These are phyloP conservation scores for Coregonus ussuriensis DNA, from an alignment of 2,797 vertebrate species.

Conservation along the genomic window DNA sequence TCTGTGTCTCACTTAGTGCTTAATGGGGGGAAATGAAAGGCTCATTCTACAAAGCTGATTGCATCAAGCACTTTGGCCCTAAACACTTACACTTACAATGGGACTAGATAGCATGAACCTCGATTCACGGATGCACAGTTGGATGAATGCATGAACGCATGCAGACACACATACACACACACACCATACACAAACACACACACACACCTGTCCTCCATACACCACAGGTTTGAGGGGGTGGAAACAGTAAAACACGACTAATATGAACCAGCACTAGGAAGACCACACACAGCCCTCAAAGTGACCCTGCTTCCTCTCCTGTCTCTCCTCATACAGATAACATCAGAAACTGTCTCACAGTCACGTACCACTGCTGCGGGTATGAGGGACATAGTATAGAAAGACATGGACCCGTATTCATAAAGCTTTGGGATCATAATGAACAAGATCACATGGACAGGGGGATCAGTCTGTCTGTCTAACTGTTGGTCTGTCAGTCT, in stretches of 20 bases:
- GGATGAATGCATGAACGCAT: not conserved
- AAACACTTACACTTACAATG: not conserved
- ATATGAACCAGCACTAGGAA: slow-evolving; percentile 16
- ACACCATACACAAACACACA: slow-evolving; percentile 22
- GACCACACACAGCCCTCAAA: not conserved
- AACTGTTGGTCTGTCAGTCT: too few species aligned
- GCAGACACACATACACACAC: slow-evolving; percentile 8
- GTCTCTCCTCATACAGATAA: slow-evolving; percentile 18
- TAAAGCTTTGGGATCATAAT: not conserved
- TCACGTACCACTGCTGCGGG: slow-evolving; percentile 61
- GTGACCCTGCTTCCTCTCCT: not conserved
- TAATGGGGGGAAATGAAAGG: slow-evolving; percentile 69
- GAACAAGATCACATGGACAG: not conserved
- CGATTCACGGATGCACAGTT: too few species aligned
- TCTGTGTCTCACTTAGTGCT: slow-evolving; percentile 61
- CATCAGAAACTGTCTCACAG: slow-evolving; percentile 40
- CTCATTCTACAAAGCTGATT: slow-evolving; percentile 50
- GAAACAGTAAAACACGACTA: slow-evolving; percentile 6
- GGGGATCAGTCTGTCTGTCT: too few species aligned
- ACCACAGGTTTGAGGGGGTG: slow-evolving; percentile 40
- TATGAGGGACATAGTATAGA: slow-evolving; percentile 45
- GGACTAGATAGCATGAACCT: not conserved
- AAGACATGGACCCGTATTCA: slow-evolving; percentile 32
- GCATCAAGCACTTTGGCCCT: slow-evolving; percentile 36
- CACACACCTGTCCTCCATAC: slow-evolving; percentile 68